Conservation (phyloP, 2,113 vertebrate genomes). For the Gnathonemus echidnorhynchus region DNA sequence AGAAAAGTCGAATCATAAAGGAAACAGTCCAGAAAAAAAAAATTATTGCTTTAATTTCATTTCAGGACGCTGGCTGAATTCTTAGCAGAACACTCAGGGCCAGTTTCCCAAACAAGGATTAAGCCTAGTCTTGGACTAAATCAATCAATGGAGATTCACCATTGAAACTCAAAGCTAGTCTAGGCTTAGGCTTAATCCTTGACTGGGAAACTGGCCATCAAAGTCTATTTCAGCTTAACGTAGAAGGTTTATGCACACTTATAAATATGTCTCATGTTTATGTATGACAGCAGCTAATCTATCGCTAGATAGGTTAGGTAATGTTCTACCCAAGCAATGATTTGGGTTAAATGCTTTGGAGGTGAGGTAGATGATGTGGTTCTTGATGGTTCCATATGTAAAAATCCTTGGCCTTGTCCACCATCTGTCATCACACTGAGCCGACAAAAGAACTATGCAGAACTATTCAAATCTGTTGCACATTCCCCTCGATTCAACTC, state of each 20-base stretch:
- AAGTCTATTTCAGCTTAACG: neutral
- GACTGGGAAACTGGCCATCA: too few species aligned
- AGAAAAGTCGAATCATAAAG: neutral
- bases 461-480: neutral
- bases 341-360: neutral
- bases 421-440: neutral
- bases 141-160: too few species aligned
- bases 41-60: neutral
- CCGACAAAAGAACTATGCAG: neutral
- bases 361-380: neutral
- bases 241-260: neutral
- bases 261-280: neutral
- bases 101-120: too few species aligned
- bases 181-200: too few species aligned
- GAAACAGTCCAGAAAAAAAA: neutral
- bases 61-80: neutral
- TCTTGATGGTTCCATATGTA: neutral
- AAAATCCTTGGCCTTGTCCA: neutral
- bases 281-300: neutral
- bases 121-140: too few species aligned
- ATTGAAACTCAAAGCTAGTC: too few species aligned
- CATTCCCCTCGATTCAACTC: neutral
- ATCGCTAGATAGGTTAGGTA: neutral
- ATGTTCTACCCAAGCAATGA: neutral
- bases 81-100: neutral